Evolutionary conservation across 2,113 vertebrate genomes (phyloP).

Genomic region (Poeciliopsis retropinna): DNA sequence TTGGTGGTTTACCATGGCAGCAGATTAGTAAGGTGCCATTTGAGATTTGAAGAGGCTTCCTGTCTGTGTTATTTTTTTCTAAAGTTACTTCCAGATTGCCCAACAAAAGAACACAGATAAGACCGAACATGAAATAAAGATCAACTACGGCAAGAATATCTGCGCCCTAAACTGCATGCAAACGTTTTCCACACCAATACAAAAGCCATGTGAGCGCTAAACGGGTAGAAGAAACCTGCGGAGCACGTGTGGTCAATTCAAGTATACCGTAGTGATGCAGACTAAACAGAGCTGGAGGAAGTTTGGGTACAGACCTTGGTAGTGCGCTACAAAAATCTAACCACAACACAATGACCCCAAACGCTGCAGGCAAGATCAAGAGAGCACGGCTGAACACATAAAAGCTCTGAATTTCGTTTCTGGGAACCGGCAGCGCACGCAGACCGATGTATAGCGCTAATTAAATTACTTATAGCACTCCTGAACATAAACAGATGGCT

Average conservation of each 20-base stretch:
- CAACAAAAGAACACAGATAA: conserved; percentile 24
- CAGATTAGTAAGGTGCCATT: not conserved
- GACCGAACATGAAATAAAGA: not conserved
- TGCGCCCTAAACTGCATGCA: conserved; percentile 17
- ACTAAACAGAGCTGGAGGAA: conserved; percentile 68
- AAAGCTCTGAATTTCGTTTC: not conserved
- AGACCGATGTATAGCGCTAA: conserved; percentile 7
- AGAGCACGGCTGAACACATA: conserved; percentile 8
- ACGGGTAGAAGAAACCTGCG: conserved; percentile 9
- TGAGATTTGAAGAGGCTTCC: not conserved
- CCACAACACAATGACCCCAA: conserved; percentile 55
- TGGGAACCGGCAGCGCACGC: not conserved
- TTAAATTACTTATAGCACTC: not conserved
- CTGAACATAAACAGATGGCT: not conserved
- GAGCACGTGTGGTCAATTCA: conserved; percentile 35
- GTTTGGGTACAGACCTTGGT: conserved; percentile 36
- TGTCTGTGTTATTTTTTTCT: not conserved
- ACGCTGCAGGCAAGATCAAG: conserved; percentile 20
- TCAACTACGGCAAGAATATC: conserved; percentile 24
- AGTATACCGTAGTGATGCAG: conserved; percentile 39
- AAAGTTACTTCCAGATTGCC: not conserved
- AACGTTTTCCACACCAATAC: conserved; percentile 38
- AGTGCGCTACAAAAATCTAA: conserved; percentile 38
- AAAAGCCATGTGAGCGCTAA: conserved; percentile 6
- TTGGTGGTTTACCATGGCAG: not conserved